Conservation (phyloP, 2,113 vertebrate species). For the Rallus limicola region DNA sequence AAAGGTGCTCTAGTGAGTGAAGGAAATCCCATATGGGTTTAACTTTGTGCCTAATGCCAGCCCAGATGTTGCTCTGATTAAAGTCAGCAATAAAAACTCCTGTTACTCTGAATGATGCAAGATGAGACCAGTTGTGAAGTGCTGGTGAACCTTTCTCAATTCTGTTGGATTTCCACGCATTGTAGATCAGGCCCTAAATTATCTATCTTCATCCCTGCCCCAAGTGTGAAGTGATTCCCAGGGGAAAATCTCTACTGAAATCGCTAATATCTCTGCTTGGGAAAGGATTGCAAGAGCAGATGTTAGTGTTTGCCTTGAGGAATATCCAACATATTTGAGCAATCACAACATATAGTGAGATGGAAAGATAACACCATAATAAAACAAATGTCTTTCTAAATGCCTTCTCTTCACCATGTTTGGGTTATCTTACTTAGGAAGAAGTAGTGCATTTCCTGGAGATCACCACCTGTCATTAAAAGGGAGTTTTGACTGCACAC, state of each 20-base stretch:
- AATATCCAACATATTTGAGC: constrained; percentile 19
- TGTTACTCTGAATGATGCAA: background rate
- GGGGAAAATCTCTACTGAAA: background rate
- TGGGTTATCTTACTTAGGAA: background rate
- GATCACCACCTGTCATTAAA: background rate
- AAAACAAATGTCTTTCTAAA: constrained; percentile 5
- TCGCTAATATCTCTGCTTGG: constrained; percentile 9
- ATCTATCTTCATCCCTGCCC: background rate
- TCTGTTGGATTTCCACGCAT: background rate
- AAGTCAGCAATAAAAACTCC: background rate
- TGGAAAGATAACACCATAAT: constrained; percentile 15
- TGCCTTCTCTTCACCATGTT: background rate
- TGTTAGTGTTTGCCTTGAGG: constrained; percentile 46
- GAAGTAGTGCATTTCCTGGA: background rate
- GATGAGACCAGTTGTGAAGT: background rate
- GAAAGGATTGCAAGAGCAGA: constrained; percentile 26
- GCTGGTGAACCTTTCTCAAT: background rate
- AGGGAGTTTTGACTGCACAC: background rate
- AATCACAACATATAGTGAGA: constrained; percentile 12
- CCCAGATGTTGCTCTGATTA: constrained; percentile 12
- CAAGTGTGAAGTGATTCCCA: background rate
- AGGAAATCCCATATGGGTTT: background rate
- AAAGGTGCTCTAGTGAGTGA: background rate
- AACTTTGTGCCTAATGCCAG: background rate
- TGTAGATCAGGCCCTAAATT: constrained; percentile 10